Evolutionary conservation across 1,140 invertebrate genomes (phyloP), one percentile per base, ranked within the genome.

Genomic region (Hypothenemus hampei): DNA sequence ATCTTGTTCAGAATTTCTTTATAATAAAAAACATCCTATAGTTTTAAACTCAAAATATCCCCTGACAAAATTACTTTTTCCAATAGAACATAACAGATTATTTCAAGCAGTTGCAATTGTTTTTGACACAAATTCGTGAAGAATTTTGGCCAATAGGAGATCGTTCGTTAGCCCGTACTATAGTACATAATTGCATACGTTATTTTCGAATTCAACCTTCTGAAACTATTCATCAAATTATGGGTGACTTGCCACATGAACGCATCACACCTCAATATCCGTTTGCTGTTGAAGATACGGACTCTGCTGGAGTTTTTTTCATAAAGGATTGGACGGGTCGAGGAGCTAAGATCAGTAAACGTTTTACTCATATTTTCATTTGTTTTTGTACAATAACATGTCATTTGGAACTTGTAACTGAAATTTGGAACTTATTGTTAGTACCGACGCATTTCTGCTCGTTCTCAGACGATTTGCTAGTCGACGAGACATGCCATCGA

Each of bases 341-440:
- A 43, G 16, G 16, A 8, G 20, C 5, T 10, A 20, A 8, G 7
- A 10, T 43, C 6, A 21, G 6, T 6, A 20, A 50, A 43, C 4
- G 4, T 4, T 39, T 10, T 29, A 13, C 18, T 19, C 21, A 33
- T 16, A 16, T 50, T 15, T 61, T 60, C 51, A 24, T 47, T 31
- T 47, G 45, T 22, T 31, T 47, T 26, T 47, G 24, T 10, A 47
- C 45, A 26, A 47, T 41, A 24, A 24, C 45, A 8, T 5, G 41
- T 10, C 45, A 47, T 47, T 8, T 47, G 18, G 45, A 47, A 36
- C 4, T 47, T 7, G 45, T n/a, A n/a, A n/a, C n/a, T n/a, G n/a
- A n/a, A n/a, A n/a, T n/a, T n/a, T n/a, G n/a, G n/a, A n/a, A n/a
- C n/a, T n/a, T n/a, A n/a, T n/a, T n/a, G n/a, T n/a, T n/a, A n/a